Conservation (phyloP, 2,113 vertebrate species). For the Oxyura jamaicensis region DNA sequence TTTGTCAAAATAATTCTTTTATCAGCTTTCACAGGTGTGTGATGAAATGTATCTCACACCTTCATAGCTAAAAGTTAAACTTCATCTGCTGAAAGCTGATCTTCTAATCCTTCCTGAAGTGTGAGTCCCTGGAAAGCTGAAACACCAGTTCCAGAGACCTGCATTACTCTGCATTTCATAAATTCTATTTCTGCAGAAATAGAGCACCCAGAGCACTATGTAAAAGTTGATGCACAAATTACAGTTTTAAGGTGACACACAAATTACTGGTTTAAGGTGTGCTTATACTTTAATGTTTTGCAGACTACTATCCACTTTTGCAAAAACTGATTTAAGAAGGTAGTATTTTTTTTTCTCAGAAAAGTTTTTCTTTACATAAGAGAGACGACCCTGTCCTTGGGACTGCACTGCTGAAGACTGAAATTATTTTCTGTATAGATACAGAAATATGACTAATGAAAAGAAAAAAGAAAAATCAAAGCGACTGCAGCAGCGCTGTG, state of each 20-base stretch:
- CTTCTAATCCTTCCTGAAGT: not conserved
- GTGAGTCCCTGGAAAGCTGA: not conserved
- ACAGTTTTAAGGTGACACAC: not conserved
- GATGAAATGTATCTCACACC: not conserved
- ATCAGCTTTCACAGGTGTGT: not conserved
- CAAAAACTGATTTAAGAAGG: not conserved
- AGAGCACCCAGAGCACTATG: not conserved
- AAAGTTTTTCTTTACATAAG: not conserved
- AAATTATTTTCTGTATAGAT: not conserved
- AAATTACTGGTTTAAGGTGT: not conserved
- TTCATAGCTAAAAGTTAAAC: not conserved
- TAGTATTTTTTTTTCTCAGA: not conserved
- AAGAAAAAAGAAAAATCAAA: not conserved
- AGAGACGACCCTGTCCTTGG: not conserved
- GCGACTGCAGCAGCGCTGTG: not conserved
- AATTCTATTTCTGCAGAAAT: not conserved
- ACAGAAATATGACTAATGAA: not conserved
- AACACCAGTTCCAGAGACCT: not conserved
- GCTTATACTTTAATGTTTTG: not conserved
- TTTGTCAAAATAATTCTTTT: not conserved
- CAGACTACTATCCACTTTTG: not conserved
- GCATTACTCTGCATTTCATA: not conserved
- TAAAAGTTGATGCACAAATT: not conserved
- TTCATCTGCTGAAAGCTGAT: not conserved
- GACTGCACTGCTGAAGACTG: not conserved